Base-by-base conservation (phyloP, 1,140 invertebrate species). In the Bombus sylvicola region DNA sequence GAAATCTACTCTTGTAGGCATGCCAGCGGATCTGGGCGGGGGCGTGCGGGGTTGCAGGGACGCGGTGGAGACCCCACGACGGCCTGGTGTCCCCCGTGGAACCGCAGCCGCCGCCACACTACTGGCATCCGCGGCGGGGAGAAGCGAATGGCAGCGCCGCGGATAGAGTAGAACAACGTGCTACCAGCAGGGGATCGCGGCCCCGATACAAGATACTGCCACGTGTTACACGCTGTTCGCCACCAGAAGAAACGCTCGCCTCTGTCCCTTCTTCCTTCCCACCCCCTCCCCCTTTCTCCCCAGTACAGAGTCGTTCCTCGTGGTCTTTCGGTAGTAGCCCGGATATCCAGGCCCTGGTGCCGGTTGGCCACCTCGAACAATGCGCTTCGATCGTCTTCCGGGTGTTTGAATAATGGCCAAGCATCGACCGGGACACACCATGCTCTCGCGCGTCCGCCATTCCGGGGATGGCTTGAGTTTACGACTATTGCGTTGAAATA, bases 181-280 rank as follows among this genome's bases (percentile, higher is more conserved):
- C 92, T 93, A 93, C 91, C 94, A 95, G 94, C 94, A 89, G 94
- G 94, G 91, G 90, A 90, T 75, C 93, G 92, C 91, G 88, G 92
- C 88, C 88, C 88, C 92, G 94, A 95, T 95, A 95, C 94, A 95
- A 95, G 94, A 95, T 95, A 95, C 94, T 92, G 93, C 93, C 94
- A 94, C 94, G 94, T 95, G 94, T 95, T 94, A 95, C 94, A 95
- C 92, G 94, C 91, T 95, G 94, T 95, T 95, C 93, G 94, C 94
- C 94, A 95, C 94, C 92, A 94, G 92, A 93, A 95, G 94, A 93
- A 94, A 94, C 93, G 91, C 92, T 87, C 90, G 90, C 31, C 66
- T 39, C 47, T 59, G 25, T 39, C 34, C 53, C 22, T 57, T 13
- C 68, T 57, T 57, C 47, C 15, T 18, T 25, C 6, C n/a, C n/a